Evolutionary conservation across 2,888 invertebrate genomes (phyloP).

Genomic region (Hipparchia semele): DNA sequence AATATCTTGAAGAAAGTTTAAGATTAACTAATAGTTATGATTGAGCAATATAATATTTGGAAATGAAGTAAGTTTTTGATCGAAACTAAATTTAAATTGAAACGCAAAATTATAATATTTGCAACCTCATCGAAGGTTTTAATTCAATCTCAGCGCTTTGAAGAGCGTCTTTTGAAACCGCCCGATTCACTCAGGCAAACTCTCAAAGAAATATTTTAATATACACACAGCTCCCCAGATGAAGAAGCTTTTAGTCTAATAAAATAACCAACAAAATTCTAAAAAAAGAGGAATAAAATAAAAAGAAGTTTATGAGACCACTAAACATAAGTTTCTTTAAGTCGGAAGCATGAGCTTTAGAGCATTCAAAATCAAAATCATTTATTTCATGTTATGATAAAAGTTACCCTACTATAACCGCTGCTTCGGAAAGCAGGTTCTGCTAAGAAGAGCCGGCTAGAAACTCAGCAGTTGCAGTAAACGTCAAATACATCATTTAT

Average conservation of each 20-base stretch:
- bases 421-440: no score
- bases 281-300: background rate
- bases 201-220: slow-evolving; percentile 30
- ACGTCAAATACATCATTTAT: no score
- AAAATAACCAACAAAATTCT: background rate
- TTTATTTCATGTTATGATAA: no score
- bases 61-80: background rate
- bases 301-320: background rate
- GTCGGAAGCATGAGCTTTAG: no score
- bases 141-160: slow-evolving; percentile 35
- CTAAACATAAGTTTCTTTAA: no score
- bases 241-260: background rate
- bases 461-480: no score
- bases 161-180: slow-evolving; percentile 34
- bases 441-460: no score
- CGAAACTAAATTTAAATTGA: slow-evolving; percentile 24
- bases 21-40: background rate
- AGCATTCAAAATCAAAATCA: no score
- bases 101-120: slow-evolving; percentile 32
- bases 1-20: background rate
- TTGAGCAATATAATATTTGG: slow-evolving; percentile 4
- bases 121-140: slow-evolving; percentile 36
- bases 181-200: slow-evolving; percentile 36
- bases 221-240: slow-evolving; percentile 29
- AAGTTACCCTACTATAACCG: no score